Percentiles rank a stretch among this genome's conserved stretches.
Evolutionary conservation across 2,113 vertebrate genomes (phyloP).

Genomic region (Forbesichthys papilliferus): DNA sequence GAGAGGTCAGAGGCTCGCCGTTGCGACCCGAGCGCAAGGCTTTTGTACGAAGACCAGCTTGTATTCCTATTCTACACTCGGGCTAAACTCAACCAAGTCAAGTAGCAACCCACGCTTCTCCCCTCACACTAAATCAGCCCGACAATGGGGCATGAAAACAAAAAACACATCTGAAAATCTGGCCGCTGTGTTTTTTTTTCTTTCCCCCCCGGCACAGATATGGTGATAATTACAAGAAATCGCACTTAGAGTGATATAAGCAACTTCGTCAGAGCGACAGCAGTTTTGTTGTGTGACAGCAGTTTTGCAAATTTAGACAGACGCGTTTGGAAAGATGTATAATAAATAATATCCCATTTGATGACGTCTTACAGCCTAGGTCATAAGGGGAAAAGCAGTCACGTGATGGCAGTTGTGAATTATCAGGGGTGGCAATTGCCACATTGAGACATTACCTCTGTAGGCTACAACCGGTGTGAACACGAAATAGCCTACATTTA

Average conservation of each 20-base stretch:
- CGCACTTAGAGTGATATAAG: constrained; percentile 22
- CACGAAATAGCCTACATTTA: too few species aligned
- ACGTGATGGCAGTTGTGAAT: constrained; percentile 16
- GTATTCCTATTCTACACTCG: constrained; percentile 57
- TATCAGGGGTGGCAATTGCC: background rate
- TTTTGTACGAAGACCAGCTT: constrained; percentile 50
- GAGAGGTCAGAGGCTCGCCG: constrained; percentile 59
- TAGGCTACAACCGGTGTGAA: too few species aligned
- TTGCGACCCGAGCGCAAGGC: constrained; percentile 22
- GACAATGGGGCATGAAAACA: constrained; percentile 35
- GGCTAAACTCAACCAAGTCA: constrained; percentile 40
- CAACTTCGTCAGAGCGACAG: constrained; percentile 4
- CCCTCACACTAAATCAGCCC: constrained; percentile 53
- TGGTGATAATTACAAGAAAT: constrained; percentile 21
- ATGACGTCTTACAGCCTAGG: constrained; percentile 19
- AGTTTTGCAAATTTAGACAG: constrained; percentile 26
- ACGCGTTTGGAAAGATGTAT: constrained; percentile 13
- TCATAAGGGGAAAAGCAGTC: constrained; percentile 23
- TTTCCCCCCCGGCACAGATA: constrained; percentile 20
- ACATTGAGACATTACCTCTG: background rate
- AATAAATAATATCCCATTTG: constrained; percentile 35
- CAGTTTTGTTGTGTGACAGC: too few species aligned
- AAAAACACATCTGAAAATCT: constrained; percentile 27
- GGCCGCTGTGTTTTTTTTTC: constrained; percentile 13
- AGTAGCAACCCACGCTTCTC: constrained; percentile 46